Base-by-base conservation (phyloP, 1,140 invertebrate species). In the Bicyclus anynana region DNA sequence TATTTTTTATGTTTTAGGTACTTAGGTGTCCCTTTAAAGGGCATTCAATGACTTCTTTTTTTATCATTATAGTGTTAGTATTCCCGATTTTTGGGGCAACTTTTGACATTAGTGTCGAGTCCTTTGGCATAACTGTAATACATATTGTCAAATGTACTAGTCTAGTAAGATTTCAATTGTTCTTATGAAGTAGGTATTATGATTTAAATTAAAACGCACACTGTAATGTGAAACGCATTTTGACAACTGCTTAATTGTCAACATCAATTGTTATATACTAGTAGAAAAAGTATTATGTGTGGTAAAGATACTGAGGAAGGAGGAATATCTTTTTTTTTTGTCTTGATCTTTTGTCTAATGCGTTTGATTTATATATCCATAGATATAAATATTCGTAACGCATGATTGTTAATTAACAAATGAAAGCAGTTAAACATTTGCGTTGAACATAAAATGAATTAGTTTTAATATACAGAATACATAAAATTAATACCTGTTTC, bases 341-440 rank as follows among this genome's bases (percentile, higher is more conserved):
- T n/a, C n/a, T n/a, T n/a, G n/a, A n/a, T n/a, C n/a, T n/a, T 4
- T 23, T 23, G 2, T 4, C 23, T 23, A 23, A 42, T 70, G 80
- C 76, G 80, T 83, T 83, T 79, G 76, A 77, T 79, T 74, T 83
- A 79, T 82, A 74, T 83, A 83, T 83, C 76, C 48, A 48, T 59
- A 46, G 76, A 83, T 83, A 83, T 83, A 80, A 67, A 52, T 74
- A 64, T 72, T 79, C 70, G 48, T 75, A 83, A 79, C 76, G 72
- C 71, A 69, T 17, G 5, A 12, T 2, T 7, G n/a, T 23, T 27
- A 20, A 10, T 26, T 52, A 46, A 20, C 12, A 18, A 21, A 53
- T 59, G 18, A 5, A 44, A 46, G 33, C 29, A 44, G 40, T 47
- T 35, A 18, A 18, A 23, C 0, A 17, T 16, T 38, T 23, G n/a